A percentile compares a stretch with the other conserved stretches of the same genome.
These are phyloP conservation scores for Agrotis clavis DNA, from an alignment of 2,888 invertebrate species.

Conservation along the genomic window DNA sequence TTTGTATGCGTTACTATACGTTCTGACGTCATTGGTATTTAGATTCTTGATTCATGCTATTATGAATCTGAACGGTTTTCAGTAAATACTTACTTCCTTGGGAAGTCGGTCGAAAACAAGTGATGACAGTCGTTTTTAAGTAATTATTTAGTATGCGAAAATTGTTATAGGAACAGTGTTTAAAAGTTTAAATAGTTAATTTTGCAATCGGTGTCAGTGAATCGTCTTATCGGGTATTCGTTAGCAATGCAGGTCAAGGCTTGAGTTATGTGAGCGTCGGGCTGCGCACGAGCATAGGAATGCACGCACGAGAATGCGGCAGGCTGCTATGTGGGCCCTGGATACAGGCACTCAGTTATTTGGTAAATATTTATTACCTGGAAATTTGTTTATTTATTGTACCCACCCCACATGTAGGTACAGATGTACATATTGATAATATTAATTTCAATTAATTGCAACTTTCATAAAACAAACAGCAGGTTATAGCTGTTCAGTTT, in stretches of 20 bases:
- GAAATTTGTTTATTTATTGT: slow-evolving; percentile 3
- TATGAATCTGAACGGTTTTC: slow-evolving; percentile 53
- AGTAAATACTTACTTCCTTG: slow-evolving; percentile 55
- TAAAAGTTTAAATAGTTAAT: slow-evolving; percentile 52
- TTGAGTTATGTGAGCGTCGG: slow-evolving; percentile 79
- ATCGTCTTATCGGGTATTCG: slow-evolving; percentile 76
- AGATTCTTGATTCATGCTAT: slow-evolving; percentile 62
- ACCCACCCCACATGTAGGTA: no score
- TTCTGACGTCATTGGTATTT: slow-evolving; percentile 63
- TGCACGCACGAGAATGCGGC: slow-evolving; percentile 69
- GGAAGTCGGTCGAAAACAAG: slow-evolving; percentile 45
- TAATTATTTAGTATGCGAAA: no score
- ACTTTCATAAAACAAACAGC: no score
- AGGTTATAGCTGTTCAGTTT: no score
- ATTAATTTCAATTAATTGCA: no score
- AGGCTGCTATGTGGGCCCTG: slow-evolving; percentile 60
- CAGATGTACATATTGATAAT: no score
- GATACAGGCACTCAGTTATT: slow-evolving; percentile 67
- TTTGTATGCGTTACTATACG: slow-evolving; percentile 42
- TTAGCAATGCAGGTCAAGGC: slow-evolving; percentile 85
- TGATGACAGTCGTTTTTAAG: slow-evolving; percentile 12
- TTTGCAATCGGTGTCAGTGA: slow-evolving; percentile 67
- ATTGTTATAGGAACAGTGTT: slow-evolving; percentile 30
- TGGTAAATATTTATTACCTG: slow-evolving; percentile 48
- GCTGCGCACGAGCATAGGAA: slow-evolving; percentile 73